phyloP scores from a whole-genome alignment of 2,888 invertebrate genomes.

The Pemphredon lugubris region DNA sequence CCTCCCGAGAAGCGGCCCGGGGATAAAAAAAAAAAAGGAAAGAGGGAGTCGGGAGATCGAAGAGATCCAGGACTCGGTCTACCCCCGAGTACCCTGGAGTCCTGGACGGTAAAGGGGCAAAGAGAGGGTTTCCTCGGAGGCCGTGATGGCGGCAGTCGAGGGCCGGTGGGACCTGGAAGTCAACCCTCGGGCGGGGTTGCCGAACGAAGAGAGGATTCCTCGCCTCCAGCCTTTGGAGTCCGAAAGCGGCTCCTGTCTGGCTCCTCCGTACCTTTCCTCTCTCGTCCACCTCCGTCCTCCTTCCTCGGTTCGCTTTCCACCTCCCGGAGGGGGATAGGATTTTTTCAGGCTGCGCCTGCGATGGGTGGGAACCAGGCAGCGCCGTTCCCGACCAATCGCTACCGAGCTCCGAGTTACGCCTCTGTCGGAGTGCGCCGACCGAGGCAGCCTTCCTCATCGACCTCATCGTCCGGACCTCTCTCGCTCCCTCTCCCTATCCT shows the following conservation, averaged over 20 bases:
- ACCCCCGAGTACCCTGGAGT: conserved; percentile 12
- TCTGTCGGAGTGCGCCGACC: conserved; percentile 64
- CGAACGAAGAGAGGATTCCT: conserved; percentile 38
- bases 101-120: conserved; percentile 9
- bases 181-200: conserved; percentile 69
- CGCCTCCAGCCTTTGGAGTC: conserved; percentile 32
- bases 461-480: conserved; percentile 56
- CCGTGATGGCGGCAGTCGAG: conserved; percentile 65
- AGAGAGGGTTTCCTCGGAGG: conserved; percentile 29
- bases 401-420: conserved; percentile 65
- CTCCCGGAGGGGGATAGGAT: conserved; percentile 45
- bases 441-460: conserved; percentile 63
- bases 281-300: conserved; percentile 55
- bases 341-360: conserved; percentile 73
- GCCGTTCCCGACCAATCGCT: conserved; percentile 70
- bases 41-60: conserved; percentile 4
- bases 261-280: conserved; percentile 50
- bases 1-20: conserved; percentile 15
- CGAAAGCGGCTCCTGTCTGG: conserved; percentile 47
- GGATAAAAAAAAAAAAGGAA: conserved; percentile 6
- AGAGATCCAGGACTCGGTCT: conserved; percentile 38
- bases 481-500: conserved; percentile 14
- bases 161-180: conserved; percentile 57
- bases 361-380: conserved; percentile 72
- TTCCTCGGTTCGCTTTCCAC: conserved; percentile 59